phyloP scores from a whole-genome alignment of 2,888 invertebrate genomes.

The Neocrepidodera transversa region DNA sequence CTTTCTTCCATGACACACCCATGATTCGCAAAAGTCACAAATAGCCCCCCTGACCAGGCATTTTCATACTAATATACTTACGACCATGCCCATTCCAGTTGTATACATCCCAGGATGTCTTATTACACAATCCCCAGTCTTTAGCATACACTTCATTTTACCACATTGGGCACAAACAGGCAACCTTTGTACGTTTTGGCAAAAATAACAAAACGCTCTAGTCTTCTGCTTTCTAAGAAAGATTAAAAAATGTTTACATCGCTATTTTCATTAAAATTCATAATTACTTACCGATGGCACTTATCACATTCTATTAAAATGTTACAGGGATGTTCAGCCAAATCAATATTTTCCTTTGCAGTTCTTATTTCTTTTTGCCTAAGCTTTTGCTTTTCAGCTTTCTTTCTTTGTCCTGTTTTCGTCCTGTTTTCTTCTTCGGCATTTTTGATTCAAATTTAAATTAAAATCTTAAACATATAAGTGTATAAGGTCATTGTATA shows the following conservation, averaged over 20 bases:
- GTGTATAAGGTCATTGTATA: too few relatives aligned
- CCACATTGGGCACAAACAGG: constrained; percentile 95
- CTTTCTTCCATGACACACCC: constrained; percentile 94
- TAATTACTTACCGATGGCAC: constrained; percentile 72
- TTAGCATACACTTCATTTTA: constrained; percentile 95
- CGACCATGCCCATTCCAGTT: constrained; percentile 89
- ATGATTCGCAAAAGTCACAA: constrained; percentile 97
- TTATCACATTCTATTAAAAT: constrained; percentile 85
- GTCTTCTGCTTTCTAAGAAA: constrained; percentile 84
- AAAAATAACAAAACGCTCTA: constrained; percentile 96
- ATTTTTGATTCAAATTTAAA: too few relatives aligned
- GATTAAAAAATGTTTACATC: neutral
- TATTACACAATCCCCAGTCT: constrained; percentile 93
- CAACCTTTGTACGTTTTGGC: constrained; percentile 84
- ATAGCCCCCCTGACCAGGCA: too few relatives aligned
- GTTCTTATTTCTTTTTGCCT: constrained; percentile 86
- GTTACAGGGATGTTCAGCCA: constrained; percentile 91
- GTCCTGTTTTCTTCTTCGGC: too few relatives aligned
- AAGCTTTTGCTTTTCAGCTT: constrained; percentile 92
- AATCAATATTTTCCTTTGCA: constrained; percentile 75
- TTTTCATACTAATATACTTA: too few relatives aligned
- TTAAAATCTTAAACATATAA: too few relatives aligned
- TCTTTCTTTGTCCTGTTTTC: constrained; percentile 95
- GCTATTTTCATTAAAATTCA: neutral
- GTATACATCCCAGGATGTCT: constrained; percentile 89